Evolutionary conservation across 1,140 invertebrate species (phyloP), one percentile per base, ranked within the genome.

Genomic region (Pseudomyrmex dendroicus): DNA sequence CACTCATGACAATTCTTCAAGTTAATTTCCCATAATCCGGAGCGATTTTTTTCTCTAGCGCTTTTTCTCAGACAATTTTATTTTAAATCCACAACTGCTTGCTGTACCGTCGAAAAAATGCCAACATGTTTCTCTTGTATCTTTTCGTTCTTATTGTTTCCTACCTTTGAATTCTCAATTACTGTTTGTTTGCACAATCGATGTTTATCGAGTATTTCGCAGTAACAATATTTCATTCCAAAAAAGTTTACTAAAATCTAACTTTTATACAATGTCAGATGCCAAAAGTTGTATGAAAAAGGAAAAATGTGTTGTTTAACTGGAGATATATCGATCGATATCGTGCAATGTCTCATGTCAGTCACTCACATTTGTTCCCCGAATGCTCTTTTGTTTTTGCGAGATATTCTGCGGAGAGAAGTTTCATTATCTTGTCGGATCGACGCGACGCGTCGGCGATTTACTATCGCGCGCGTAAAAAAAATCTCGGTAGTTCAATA

Each of bases 181-280:
- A 61, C 35, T 61, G 25, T 61, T 17, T 20, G 25, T 54, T 1
- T n/a, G 52, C 25, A 54, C 9, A 54, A 13, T 70, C 50, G 48
- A 13, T 22, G 20, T 73, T 61, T 46, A 12, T 73, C 59, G n/a
- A 59, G 8, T 20, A 73, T 46, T 59, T 17, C 20, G 12, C 70
- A 44, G 15, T 35, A 35, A 17, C 12, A 13, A 25, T 59, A 50
- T 44, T 59, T 9, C 52, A 73, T 73, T 73, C 13, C 46, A 17
- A 52, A 73, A 59, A 12, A 59, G 20, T 61, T 10, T 4, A 17
- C 46, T 73, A 61, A 73, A 73, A 35, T 17, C 35, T 59, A 61
- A 73, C 59, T 7, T 20, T 8, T 3, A 46, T 13, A 35, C 13
- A 35, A 35, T 35, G 5, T 35, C 35, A 35, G 35, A 35, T 35